Percentiles rank a stretch among this genome's conserved stretches.
Evolutionary conservation across 2,797 vertebrate species (phyloP).

Genomic region (Acrossocheilus fasciatus): DNA sequence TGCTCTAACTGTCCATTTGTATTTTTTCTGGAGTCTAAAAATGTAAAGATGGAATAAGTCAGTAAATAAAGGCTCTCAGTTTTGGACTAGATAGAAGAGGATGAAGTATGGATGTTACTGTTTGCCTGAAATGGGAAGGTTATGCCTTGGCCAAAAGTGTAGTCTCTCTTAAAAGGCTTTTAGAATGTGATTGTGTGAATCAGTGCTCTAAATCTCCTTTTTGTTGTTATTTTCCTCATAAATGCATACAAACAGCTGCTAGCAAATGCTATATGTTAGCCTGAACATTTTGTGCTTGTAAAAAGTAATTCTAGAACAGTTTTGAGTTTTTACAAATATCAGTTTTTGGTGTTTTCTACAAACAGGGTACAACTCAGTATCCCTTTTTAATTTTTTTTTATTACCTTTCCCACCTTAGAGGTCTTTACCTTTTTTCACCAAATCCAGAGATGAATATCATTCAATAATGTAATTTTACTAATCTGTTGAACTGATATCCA

Average conservation of each 20-base stretch:
- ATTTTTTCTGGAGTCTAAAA: not conserved
- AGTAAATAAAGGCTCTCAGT: not conserved
- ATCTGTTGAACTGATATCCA: not conserved
- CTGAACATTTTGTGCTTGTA: not conserved
- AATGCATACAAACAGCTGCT: not conserved
- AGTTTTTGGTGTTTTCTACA: not conserved
- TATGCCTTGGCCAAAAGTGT: not conserved
- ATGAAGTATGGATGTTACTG: not conserved
- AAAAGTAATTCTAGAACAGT: not conserved
- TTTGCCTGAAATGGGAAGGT: not conserved
- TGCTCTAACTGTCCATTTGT: not conserved
- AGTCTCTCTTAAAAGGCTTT: not conserved
- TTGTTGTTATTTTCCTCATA: not conserved
- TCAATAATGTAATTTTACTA: not conserved
- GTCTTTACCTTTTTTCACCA: not conserved
- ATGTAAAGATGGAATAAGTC: not conserved
- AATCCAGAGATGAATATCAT: not conserved
- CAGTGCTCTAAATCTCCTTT: not conserved
- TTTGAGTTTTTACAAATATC: not conserved
- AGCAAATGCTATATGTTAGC: not conserved
- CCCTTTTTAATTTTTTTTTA: not conserved
- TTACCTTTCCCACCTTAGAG: not conserved
- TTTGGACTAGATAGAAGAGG: not conserved
- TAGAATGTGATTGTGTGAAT: conserved; percentile 7
- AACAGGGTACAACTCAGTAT: not conserved